A percentile compares a stretch with the other conserved stretches of the same genome.
These are phyloP conservation scores for Chauna torquata DNA, from an alignment of 2,113 vertebrate genomes.

Conservation along the genomic window DNA sequence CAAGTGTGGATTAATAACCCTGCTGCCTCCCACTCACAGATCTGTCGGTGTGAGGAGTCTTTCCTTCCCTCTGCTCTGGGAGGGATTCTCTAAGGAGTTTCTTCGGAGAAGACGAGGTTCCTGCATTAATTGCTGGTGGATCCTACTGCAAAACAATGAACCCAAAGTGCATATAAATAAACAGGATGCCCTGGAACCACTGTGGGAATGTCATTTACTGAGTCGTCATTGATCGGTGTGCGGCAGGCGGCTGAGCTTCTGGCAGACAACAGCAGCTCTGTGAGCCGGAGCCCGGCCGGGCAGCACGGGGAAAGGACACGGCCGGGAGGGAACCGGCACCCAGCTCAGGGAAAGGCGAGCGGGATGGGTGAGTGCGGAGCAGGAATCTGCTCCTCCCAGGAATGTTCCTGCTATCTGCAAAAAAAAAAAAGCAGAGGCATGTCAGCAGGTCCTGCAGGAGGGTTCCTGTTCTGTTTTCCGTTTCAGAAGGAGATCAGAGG, in stretches of 20 bases:
- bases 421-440: neutral
- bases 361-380: neutral
- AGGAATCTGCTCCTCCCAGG: constrained; percentile 29
- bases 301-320: neutral
- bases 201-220: neutral
- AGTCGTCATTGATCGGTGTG: neutral
- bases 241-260: neutral
- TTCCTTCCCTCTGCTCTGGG: neutral
- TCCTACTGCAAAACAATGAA: neutral
- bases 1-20: neutral
- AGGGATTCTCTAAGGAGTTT: neutral
- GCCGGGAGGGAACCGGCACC: neutral
- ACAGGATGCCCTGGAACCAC: neutral
- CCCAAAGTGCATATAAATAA: neutral
- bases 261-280: neutral
- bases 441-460: neutral
- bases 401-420: neutral
- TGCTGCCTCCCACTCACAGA: neutral
- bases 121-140: neutral
- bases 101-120: neutral
- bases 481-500: neutral
- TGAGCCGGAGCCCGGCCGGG: neutral
- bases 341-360: neutral
- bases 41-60: neutral
- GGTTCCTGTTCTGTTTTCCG: neutral